Evolutionary conservation across 2,888 invertebrate species (phyloP), one percentile per base, ranked within the genome.

Genomic region (Synergus umbraculus): DNA sequence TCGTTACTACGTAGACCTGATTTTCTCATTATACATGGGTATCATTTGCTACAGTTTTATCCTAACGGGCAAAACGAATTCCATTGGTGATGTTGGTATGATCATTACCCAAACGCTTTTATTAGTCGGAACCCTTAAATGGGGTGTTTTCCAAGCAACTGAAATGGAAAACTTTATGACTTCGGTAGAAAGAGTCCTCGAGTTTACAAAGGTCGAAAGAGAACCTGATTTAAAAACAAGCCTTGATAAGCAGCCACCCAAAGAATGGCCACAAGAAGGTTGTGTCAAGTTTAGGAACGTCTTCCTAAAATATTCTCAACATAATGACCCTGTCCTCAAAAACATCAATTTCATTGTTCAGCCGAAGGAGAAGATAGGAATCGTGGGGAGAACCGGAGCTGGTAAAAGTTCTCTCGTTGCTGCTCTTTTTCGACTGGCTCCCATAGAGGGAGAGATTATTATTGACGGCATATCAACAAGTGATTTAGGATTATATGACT

Each of bases 391-490:
- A 85, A 95, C 95, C 0, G 95, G 95, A 1, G 95, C 95, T 1
- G 95, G 95, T 0, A 95, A 96, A 87, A 95, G 95, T 1, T 95
- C 96, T 0, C 92, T 96, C 60, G 95, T 96, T 69, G 94, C 95
- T 82, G 95, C 95, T 7, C 89, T 96, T 79, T 96, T 96, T 88
- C 93, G 95, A 12, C 86, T 97, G 81, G 95, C 95, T 0, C 94
- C 94, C 85, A 87, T 94, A 13, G 94, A 94, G 58, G 97, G 97
- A 0, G 91, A 91, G 0, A 94, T 97, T 66, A 87, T 92, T 4
- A 96, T 97, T 76, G 97, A 97, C 88, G 95, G 93, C 15, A 85
- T 96, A 0, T 93, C 95, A 76, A 94, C 94, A 2, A 89, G 92
- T 0, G 89, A 89, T 0, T 93, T 97, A 41, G 94, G 94, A 13